Conservation (phyloP, 2,113 vertebrate genomes). For the Sturnus vulgaris region DNA sequence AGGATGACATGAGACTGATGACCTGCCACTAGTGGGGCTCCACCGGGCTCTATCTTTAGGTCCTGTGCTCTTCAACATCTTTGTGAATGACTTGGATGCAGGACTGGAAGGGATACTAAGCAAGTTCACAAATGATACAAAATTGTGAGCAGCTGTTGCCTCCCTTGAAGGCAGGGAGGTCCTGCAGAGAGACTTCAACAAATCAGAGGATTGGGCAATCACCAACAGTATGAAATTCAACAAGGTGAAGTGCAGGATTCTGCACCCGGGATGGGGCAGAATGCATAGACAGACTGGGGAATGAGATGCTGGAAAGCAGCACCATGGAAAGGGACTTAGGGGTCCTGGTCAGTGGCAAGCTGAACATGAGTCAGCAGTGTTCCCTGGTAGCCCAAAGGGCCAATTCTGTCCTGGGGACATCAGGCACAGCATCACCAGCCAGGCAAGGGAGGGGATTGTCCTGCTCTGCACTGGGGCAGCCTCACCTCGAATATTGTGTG, state of each 20-base stretch:
- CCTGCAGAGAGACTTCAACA: background rate
- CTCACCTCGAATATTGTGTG: background rate
- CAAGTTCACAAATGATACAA: background rate
- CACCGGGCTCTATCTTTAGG: background rate
- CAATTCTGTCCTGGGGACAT: rapidly evolving
- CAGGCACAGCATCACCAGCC: rapidly evolving
- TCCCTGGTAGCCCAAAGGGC: background rate
- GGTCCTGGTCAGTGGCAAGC: background rate
- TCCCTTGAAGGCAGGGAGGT: background rate
- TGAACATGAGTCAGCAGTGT: background rate
- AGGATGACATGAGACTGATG: background rate
- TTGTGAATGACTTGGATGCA: background rate
- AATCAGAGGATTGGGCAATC: background rate
- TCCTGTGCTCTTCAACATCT: background rate
- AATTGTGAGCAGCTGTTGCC: background rate
- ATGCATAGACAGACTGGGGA: background rate
- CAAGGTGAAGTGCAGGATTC: rapidly evolving
- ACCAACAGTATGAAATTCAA: background rate
- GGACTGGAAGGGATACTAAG: background rate
- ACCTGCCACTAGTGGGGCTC: background rate
- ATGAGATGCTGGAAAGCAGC: background rate
- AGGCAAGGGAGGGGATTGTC: background rate
- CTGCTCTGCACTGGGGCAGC: background rate
- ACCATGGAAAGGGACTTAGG: background rate
- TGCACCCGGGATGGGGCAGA: background rate